Conservation (phyloP, 2,797 vertebrate species). For the Chromis chromis region DNA sequence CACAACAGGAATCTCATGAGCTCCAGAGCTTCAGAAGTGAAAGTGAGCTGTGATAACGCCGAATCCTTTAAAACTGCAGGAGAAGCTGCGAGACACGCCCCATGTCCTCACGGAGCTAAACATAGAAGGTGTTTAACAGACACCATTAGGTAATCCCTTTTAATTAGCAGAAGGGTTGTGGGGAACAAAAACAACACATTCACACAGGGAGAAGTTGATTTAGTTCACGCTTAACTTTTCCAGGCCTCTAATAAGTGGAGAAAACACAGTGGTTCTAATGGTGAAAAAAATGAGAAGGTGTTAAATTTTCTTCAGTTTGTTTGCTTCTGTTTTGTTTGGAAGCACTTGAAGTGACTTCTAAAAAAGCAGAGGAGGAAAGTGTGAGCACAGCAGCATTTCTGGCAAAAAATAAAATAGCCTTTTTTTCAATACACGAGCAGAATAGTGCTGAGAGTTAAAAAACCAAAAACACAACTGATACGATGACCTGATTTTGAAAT, state of each 20-base stretch:
- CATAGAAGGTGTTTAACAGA: constrained; percentile 44
- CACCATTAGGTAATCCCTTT: constrained; percentile 53
- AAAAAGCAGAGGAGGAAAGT: not conserved
- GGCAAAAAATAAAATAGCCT: not conserved
- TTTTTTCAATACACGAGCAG: not conserved
- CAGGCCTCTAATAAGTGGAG: not conserved
- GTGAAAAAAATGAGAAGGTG: no score
- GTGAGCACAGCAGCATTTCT: not conserved
- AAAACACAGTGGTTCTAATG: constrained; percentile 22
- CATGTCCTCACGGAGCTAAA: constrained; percentile 31
- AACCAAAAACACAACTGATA: constrained; percentile 3
- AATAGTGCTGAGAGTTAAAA: no score
- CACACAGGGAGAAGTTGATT: constrained; percentile 7
- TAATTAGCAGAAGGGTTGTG: constrained; percentile 40
- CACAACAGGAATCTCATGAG: not conserved
- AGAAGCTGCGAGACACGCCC: constrained; percentile 22
- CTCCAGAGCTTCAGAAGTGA: not conserved
- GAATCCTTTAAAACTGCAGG: constrained; percentile 16
- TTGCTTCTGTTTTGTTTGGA: constrained; percentile 11
- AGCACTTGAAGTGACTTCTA: not conserved
- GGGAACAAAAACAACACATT: not conserved
- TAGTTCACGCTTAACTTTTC: constrained; percentile 31
- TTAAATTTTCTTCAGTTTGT: constrained; percentile 8
- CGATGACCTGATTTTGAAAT: constrained; percentile 45
- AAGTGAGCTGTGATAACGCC: constrained; percentile 18